Base-by-base conservation (phyloP, 2,113 vertebrate species). In the Megaceryle torquata region DNA sequence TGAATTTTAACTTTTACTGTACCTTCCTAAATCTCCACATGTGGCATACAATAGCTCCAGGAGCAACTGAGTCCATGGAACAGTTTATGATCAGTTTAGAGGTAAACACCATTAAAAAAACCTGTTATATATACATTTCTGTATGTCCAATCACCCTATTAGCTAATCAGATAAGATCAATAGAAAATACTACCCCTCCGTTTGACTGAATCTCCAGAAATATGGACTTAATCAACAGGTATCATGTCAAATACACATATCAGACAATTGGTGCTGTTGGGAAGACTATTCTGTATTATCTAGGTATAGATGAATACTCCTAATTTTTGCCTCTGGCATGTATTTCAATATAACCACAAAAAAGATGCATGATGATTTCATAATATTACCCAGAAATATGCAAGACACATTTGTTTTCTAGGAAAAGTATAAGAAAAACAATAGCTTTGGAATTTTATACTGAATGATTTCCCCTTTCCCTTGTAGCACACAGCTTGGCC, bases 191-290 rank as follows among this genome's bases (percentile, higher is more conserved):
- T 43, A 22, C 26, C 15, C 14, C 39, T 76, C 13, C 10, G 22
- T 74, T 65, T 60, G 63, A 69, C 3, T 29, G 22, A 71, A 9
- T 51, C 33, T 87, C 33, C 14, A 35, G 18, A 92, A 80, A 3
- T 19, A 86, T 2, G 10, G 48, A 51, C 43, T 74, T 77, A 44
- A 77, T 54, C 33, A 68, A 79, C 82, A 72, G 22, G 19, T 33
- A 59, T 14, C 21, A 53, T 1, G 5, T 57, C n/a, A 70, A 85
- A 77, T 18, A 70, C 18, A 89, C 0, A 0, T 16, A 75, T 8
- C 35, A 89, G n/a, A 25, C 10, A 69, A 69, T 3, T 12, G 15
- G 35, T 43, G 25, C 9, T 65, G 26, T 11, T 74, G 43, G 43
- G 28, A 82, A 53, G 29, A 65, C 8, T 33, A 17, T 28, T 70